phyloP scores from a whole-genome alignment of 1,140 invertebrate species.

The Radopholus similis region DNA sequence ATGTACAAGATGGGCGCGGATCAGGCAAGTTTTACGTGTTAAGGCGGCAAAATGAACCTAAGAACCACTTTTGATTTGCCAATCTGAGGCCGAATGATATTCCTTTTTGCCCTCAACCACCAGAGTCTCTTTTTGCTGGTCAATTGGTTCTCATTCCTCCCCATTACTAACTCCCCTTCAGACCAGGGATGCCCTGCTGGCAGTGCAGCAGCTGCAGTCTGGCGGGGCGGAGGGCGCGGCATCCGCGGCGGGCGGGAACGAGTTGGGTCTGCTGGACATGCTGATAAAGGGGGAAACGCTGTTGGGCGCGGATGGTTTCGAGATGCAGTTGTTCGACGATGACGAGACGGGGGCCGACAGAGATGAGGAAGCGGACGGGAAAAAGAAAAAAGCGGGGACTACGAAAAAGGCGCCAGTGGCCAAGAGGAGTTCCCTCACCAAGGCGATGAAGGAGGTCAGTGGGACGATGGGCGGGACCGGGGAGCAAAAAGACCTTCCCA shows the following conservation, averaged over 20 bases:
- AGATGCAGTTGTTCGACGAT: constrained; percentile 38
- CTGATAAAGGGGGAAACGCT: constrained; percentile 17
- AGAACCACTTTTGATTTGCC: not conserved
- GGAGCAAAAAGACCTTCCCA: constrained; percentile 69
- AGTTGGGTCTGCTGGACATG: constrained; percentile 42
- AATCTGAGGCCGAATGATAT: not conserved
- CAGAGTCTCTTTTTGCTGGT: too few relatives aligned
- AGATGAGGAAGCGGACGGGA: constrained; percentile 28
- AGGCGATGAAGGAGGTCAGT: constrained; percentile 23
- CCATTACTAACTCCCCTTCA: too few relatives aligned
- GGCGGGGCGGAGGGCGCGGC: not conserved
- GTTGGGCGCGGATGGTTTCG: constrained; percentile 9
- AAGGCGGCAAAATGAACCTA: not conserved
- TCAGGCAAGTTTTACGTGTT: constrained; percentile 7
- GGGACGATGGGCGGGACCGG: too few relatives aligned
- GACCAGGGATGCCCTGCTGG: too few relatives aligned
- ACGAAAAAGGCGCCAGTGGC: not conserved
- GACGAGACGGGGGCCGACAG: constrained; percentile 24
- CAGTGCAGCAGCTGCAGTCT: not conserved
- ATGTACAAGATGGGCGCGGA: constrained; percentile 25
- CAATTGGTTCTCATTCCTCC: too few relatives aligned
- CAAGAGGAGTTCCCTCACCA: constrained; percentile 18
- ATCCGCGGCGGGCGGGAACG: constrained; percentile 10
- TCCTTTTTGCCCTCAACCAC: too few relatives aligned
- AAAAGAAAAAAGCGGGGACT: not conserved